Base-by-base conservation (phyloP, 2,113 vertebrate genomes). In the Anguilla japonica region DNA sequence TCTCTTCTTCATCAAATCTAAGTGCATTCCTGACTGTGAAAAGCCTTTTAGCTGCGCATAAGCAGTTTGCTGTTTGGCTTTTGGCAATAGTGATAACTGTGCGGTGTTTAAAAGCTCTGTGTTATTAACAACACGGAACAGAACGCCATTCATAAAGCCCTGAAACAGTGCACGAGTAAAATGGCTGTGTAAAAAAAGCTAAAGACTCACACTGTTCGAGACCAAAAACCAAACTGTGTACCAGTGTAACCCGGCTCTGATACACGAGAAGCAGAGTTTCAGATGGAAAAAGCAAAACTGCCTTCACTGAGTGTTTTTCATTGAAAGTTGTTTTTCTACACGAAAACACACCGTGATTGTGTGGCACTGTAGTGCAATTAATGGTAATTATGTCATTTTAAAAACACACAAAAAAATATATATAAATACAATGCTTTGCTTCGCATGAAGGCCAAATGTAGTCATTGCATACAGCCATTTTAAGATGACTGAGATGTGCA, bases 31-130 rank as follows among this genome's bases (percentile, higher is more conserved):
- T 92, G 91, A 93, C 43, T 87, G 88, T 94, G 91, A 95, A 93
- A 92, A 91, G 92, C 92, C 92, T 93, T 94, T 94, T 92, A 94
- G 89, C 93, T 93, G 91, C 89, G 67, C 90, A 95, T 92, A 96
- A 95, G 94, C 91, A 91, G 88, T 93, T 89, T 92, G 93, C 94
- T 97, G 95, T 97, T 95, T 93, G 88, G 88, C 85, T 92, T 86
- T 95, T 95, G 96, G 96, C 95, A 92, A 90, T 92, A 92, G 91
- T 95, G 93, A 93, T 93, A 93, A 95, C 96, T 96, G 94, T 94
- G 90, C 96, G 96, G 94, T 96, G 95, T 95, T 96, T 93, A 93
- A 96, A 92, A 93, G 93, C 90, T 34, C 71, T 75, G 91, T 95
- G 93, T 95, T 94, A 96, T 95, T 94, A 93, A 95, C 80, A 85